A percentile compares a stretch with the other conserved stretches of the same genome.
Conservation (phyloP, 2,797 vertebrate species). For the Rhinogobio ventralis region DNA sequence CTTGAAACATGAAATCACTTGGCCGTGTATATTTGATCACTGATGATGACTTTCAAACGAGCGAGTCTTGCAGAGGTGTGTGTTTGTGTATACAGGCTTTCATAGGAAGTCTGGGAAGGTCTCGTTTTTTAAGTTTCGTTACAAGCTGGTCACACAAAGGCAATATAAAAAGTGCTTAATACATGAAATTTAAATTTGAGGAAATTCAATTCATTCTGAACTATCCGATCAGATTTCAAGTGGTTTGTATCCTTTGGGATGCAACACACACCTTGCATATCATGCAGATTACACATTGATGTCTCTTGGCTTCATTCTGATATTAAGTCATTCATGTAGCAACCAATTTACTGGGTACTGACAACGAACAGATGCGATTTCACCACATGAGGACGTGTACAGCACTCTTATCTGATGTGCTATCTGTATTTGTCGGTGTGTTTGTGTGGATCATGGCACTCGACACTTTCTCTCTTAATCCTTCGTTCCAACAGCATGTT, state of each 20-base stretch:
- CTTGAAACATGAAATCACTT: not conserved
- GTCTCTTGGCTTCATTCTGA: not conserved
- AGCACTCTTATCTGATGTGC: too few species aligned
- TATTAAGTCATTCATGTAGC: not conserved
- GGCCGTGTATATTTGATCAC: not conserved
- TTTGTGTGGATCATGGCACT: not conserved
- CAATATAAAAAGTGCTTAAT: not conserved
- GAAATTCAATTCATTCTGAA: not conserved
- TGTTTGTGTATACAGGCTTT: not conserved
- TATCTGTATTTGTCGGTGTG: not conserved
- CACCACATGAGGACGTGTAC: not conserved
- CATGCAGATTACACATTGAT: not conserved
- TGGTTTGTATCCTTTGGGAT: not conserved
- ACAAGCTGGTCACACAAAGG: not conserved
- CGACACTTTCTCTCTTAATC: not conserved
- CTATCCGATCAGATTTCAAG: not conserved
- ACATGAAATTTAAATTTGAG: not conserved
- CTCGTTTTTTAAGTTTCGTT: not conserved
- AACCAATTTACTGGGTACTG: not conserved
- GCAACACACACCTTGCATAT: not conserved
- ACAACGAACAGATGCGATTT: not conserved
- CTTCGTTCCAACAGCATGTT: constrained; percentile 20
- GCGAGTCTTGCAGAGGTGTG: not conserved
- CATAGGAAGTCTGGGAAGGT: not conserved
- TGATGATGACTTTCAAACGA: not conserved